Conservation (phyloP, 35 echinoderm and acorn worm genomes). For the Lytechinus variegatus region DNA sequence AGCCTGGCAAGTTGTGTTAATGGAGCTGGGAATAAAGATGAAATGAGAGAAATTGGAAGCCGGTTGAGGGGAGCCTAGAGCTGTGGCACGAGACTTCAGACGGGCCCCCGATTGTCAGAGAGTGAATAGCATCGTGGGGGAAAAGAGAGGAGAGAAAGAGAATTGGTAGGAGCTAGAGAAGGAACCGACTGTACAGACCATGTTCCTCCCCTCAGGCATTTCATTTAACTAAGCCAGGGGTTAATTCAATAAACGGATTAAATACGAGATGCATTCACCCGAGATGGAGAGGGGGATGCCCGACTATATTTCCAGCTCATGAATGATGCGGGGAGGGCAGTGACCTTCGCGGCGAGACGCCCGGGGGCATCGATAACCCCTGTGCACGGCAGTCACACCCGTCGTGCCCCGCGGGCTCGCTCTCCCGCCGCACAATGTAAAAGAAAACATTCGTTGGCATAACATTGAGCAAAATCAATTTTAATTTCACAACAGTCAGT, state of each 20-base stretch:
- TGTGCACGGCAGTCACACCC: not conserved
- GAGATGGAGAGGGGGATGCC: conserved; percentile 16
- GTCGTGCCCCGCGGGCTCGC: not conserved
- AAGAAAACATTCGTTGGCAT: conserved; percentile 56
- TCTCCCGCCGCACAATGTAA: conserved; percentile 15
- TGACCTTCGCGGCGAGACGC: not conserved
- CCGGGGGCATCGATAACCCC: conserved; percentile 40
- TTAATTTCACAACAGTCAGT: conserved; percentile 59
- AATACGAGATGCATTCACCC: conserved; percentile 41
- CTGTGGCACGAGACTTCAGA: conserved; percentile 30
- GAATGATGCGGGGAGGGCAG: conserved; percentile 40
- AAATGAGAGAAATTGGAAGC: conserved; percentile 33
- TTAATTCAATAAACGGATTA: conserved; percentile 59
- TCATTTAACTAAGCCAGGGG: conserved; percentile 49
- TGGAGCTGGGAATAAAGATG: not conserved
- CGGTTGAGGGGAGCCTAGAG: not conserved
- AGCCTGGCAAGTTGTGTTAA: not conserved
- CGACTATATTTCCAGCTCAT: conserved; percentile 45
- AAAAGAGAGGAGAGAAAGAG: not conserved
- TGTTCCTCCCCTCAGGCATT: conserved; percentile 30
- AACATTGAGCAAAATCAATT: conserved; percentile 57
- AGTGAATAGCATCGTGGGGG: not conserved
- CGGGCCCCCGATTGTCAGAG: not conserved
- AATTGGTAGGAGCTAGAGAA: not conserved
- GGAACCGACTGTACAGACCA: not conserved